phyloP scores from a whole-genome alignment of 2,797 vertebrate species.

The Alcedo quadribrachys region DNA sequence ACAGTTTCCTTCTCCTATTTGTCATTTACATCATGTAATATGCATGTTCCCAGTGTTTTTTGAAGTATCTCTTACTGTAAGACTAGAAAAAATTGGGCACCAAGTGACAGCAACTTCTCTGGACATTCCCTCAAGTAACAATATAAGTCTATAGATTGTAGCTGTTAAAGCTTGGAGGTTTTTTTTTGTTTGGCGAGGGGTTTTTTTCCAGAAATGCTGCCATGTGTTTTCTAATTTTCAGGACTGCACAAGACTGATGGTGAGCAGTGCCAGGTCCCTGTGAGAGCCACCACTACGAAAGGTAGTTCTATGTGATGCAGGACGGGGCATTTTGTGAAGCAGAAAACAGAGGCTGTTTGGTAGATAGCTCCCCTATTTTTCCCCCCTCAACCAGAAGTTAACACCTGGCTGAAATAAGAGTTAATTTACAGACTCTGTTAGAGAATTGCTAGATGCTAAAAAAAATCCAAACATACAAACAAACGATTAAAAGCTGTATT shows the following conservation, averaged over 20 bases:
- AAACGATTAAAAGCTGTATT: not conserved
- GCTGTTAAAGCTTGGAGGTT: not conserved
- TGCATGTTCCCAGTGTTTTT: not conserved
- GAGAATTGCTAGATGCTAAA: not conserved
- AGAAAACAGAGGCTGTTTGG: not conserved
- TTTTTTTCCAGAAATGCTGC: not conserved
- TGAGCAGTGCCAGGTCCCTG: too few species aligned
- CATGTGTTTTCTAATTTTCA: not conserved
- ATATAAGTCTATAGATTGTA: not conserved
- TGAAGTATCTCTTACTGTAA: not conserved
- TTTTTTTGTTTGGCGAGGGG: too few species aligned
- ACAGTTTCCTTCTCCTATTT: not conserved
- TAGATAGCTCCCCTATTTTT: not conserved
- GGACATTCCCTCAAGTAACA: not conserved
- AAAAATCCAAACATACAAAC: not conserved
- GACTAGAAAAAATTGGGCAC: not conserved
- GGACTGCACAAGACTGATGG: fast-evolving
- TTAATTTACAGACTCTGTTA: not conserved
- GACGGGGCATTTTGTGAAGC: not conserved
- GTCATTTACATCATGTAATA: not conserved
- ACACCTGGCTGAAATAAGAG: not conserved
- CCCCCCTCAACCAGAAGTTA: not conserved
- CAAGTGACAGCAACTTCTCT: not conserved
- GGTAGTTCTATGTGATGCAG: not conserved
- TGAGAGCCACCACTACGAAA: fast-evolving